A percentile compares a stretch with the other conserved stretches of the same genome.
phyloP scores from a whole-genome alignment of 2,888 invertebrate species.

The Scelioninae gen. 1 region DNA sequence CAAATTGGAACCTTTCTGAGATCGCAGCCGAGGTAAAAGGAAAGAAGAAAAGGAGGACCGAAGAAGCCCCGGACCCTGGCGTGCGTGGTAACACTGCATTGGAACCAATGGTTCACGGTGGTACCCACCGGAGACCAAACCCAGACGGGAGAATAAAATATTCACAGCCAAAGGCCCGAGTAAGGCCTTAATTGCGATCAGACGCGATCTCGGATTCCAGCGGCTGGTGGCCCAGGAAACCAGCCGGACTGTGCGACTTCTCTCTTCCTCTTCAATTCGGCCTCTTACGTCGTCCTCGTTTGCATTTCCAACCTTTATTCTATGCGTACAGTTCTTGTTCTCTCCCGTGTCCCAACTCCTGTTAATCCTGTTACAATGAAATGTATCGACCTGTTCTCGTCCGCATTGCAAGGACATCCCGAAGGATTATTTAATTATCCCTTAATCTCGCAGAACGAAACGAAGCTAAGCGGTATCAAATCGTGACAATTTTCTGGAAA shows the following conservation, averaged over 20 bases:
- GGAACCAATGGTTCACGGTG: slow-evolving; percentile 53
- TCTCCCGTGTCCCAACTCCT: slow-evolving; percentile 81
- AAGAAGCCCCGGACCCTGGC: slow-evolving; percentile 32
- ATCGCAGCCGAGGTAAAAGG: slow-evolving; percentile 41
- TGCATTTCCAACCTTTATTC: slow-evolving; percentile 71
- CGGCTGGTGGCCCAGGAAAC: slow-evolving; percentile 81
- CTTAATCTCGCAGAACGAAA: slow-evolving; percentile 56
- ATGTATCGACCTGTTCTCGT: slow-evolving; percentile 83
- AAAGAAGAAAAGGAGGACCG: slow-evolving; percentile 26
- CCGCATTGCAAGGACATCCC: slow-evolving; percentile 78
- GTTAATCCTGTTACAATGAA: slow-evolving; percentile 84
- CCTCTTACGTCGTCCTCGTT: slow-evolving; percentile 64
- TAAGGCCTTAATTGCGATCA: slow-evolving; percentile 84
- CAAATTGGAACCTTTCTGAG: slow-evolving; percentile 79
- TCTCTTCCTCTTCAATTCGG: slow-evolving; percentile 36
- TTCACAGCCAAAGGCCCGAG: slow-evolving; percentile 82
- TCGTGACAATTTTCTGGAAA: not conserved
- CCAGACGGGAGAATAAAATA: slow-evolving; percentile 81
- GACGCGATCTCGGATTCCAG: slow-evolving; percentile 84
- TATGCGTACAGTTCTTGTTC: slow-evolving; percentile 66
- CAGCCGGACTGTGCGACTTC: slow-evolving; percentile 62
- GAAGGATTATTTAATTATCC: slow-evolving; percentile 84
- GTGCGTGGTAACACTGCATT: slow-evolving; percentile 65
- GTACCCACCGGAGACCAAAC: slow-evolving; percentile 47
- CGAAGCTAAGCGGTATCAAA: slow-evolving; percentile 7